A percentile compares a stretch with the other conserved stretches of the same genome.
Evolutionary conservation across 2,113 vertebrate species (phyloP).

Genomic region (Pandion haliaetus): DNA sequence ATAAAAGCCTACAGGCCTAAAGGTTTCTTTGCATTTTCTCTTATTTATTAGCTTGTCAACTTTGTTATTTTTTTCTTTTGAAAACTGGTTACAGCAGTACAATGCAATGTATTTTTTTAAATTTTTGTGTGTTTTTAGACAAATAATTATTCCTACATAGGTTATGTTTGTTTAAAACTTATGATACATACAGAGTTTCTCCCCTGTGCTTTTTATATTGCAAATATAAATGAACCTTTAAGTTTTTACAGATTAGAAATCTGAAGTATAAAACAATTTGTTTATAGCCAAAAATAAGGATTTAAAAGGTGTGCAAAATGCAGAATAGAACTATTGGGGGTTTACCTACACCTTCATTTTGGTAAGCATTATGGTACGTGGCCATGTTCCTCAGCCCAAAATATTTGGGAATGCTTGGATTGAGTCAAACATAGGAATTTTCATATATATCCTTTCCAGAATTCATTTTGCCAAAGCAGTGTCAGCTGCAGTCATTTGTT

Average conservation of each 20-base stretch:
- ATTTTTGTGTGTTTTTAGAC: not conserved
- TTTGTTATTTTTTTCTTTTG: not conserved
- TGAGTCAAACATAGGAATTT: not conserved
- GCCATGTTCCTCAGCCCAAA: not conserved
- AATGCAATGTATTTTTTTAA: not conserved
- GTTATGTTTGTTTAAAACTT: not conserved
- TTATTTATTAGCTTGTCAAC: not conserved
- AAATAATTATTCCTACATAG: not conserved
- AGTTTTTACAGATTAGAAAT: not conserved
- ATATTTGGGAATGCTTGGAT: not conserved
- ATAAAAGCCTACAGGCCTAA: not conserved
- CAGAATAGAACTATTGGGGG: not conserved
- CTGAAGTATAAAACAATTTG: not conserved
- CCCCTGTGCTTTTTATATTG: not conserved
- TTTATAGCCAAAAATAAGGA: not conserved
- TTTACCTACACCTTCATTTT: not conserved
- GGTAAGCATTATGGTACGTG: not conserved
- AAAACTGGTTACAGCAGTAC: not conserved
- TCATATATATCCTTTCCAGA: not conserved
- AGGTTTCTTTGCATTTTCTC: not conserved
- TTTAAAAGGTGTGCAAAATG: not conserved
- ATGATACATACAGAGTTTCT: not conserved
- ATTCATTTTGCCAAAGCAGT: not conserved
- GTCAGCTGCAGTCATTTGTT: not conserved
- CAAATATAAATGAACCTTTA: not conserved